These are phyloP conservation scores for Lucilia cuprina DNA, from an alignment of 1,140 invertebrate genomes.

Conservation along the genomic window DNA sequence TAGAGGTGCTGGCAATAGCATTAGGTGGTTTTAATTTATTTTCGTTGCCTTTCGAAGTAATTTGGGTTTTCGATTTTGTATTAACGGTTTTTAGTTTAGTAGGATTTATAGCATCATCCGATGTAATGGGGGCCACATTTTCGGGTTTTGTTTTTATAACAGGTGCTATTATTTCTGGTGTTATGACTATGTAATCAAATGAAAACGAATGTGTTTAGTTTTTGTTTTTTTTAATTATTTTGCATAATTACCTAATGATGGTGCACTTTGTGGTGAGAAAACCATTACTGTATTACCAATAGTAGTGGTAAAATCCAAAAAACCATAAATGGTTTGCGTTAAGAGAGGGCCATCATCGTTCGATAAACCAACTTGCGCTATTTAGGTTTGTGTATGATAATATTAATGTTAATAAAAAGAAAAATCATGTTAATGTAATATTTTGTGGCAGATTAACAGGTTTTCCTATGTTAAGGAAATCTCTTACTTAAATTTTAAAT, in stretches of 20 bases:
- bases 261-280: slow-evolving; percentile 72
- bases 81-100: not conserved
- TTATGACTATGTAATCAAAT: not conserved
- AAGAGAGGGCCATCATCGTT: slow-evolving; percentile 31
- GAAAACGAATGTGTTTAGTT: not conserved
- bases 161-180: not conserved
- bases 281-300: slow-evolving; percentile 90
- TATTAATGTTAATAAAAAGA: not conserved
- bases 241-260: slow-evolving; percentile 30
- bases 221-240: not conserved
- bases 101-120: slow-evolving; percentile 7
- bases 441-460: too few species aligned
- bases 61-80: not conserved
- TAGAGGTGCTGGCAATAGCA: not conserved
- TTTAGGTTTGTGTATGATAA: not conserved
- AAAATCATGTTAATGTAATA: not conserved
- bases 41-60: not conserved
- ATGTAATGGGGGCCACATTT: not conserved
- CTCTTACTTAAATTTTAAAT: too few species aligned
- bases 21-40: not conserved
- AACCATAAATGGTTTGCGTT: slow-evolving; percentile 69
- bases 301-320: slow-evolving; percentile 91
- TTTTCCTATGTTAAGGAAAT: too few species aligned
- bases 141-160: slow-evolving; percentile 24
- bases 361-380: slow-evolving; percentile 1